phyloP scores from a whole-genome alignment of 2,888 invertebrate species.

The Euspilapteryx auroguttella region DNA sequence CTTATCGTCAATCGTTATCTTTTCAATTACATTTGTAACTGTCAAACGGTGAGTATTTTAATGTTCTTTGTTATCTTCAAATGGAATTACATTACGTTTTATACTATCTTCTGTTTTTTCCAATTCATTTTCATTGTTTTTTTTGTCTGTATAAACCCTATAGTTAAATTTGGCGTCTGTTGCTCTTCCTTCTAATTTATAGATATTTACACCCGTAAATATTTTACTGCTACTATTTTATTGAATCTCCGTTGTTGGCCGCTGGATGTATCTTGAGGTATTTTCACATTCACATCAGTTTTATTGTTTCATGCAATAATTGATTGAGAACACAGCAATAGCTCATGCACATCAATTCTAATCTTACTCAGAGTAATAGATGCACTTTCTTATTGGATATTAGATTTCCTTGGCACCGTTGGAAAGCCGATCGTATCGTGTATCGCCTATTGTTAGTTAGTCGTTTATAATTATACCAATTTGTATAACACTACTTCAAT shows the following conservation, averaged over 20 bases:
- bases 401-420: background rate
- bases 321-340: too few relatives aligned
- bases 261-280: background rate
- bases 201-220: constrained; percentile 36
- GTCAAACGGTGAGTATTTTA: background rate
- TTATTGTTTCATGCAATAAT: too few relatives aligned
- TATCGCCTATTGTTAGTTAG: constrained; percentile 1
- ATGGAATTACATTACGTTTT: too few relatives aligned
- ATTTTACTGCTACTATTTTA: constrained; percentile 24
- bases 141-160: too few relatives aligned
- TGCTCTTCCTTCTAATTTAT: constrained; percentile 32
- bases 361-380: background rate
- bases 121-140: too few relatives aligned
- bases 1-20: background rate
- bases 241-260: constrained; percentile 14
- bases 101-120: too few relatives aligned
- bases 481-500: too few relatives aligned
- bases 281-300: too few relatives aligned
- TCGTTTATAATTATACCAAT: too few relatives aligned
- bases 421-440: constrained; percentile 1
- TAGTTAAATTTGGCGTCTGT: too few relatives aligned
- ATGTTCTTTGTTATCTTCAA: too few relatives aligned
- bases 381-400: background rate
- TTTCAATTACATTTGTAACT: background rate
- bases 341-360: background rate